Evolutionary conservation across 2,888 invertebrate species (phyloP).

Genomic region (Schizotus pectinicornis): DNA sequence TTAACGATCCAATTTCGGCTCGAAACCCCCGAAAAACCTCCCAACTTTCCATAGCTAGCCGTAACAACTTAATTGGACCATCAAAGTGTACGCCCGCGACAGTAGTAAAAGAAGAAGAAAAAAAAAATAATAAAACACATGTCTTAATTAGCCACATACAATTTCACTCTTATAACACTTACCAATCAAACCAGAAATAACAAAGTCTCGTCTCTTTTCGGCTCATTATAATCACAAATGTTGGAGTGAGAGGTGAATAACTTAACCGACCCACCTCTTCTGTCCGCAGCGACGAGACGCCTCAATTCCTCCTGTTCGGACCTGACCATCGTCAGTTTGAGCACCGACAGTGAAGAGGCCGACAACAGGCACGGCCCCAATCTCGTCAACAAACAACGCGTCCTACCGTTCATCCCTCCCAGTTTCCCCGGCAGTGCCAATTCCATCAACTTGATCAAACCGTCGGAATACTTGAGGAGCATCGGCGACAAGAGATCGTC

Average conservation of each 20-base stretch:
- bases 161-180: slow-evolving; percentile 50
- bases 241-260: slow-evolving; percentile 27
- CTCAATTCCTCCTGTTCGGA: slow-evolving; percentile 58
- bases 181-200: slow-evolving; percentile 50
- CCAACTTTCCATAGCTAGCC: too few relatives aligned
- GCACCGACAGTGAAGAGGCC: slow-evolving; percentile 60
- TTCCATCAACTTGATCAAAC: slow-evolving; percentile 86
- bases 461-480: slow-evolving; percentile 88
- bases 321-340: slow-evolving; percentile 59
- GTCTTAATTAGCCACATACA: slow-evolving; percentile 22
- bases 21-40: neutral
- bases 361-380: slow-evolving; percentile 60
- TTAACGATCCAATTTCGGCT: slow-evolving; percentile 5
- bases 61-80: slow-evolving; percentile 18
- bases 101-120: slow-evolving; percentile 4
- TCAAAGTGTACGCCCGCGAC: slow-evolving; percentile 5
- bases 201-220: slow-evolving; percentile 20
- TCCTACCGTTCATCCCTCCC: slow-evolving; percentile 88
- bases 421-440: slow-evolving; percentile 76
- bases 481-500: slow-evolving; percentile 69
- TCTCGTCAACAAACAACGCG: slow-evolving; percentile 85
- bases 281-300: slow-evolving; percentile 52
- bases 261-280: slow-evolving; percentile 18
- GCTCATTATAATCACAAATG: slow-evolving; percentile 25
- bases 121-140: slow-evolving; percentile 18